Evolutionary conservation across 2,888 invertebrate species (phyloP), one percentile per base, ranked within the genome.

Genomic region (Eugnorisma glareosa): DNA sequence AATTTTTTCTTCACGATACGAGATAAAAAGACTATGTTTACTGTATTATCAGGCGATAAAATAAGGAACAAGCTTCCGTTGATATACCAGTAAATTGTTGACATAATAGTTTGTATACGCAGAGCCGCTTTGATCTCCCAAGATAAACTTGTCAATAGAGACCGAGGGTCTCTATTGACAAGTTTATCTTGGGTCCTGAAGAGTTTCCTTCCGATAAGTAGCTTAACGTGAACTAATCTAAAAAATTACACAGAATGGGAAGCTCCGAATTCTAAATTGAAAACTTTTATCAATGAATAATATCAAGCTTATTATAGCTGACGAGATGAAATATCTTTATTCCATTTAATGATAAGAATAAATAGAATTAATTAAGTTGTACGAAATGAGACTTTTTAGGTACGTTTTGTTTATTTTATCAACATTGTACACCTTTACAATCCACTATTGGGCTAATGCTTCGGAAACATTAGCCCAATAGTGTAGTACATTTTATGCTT

Each of bases 201-300:
- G 37, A 45, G 43, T 66, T 69, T 59, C 24, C 35, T 48, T 35
- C 8, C 13, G 59, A 77, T 82, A 67, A 67, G 69, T 24, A 43
- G 64, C 68, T 80, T 76, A 70, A 48, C 15, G 37, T n/a, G 1
- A 61, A 82, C 48, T 61, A 82, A 81, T 82, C 37, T 51, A 45
- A 69, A 64, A 75, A 45, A 66, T 28, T 7, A 69, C 21, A 61
- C 67, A 64, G 35, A 48, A 15, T 37, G 24, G 18, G 37, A 64
- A 43, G 61, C 40, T 2, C 24, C 28, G 43, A 61, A 64, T 43
- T 43, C 64, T 31, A 15, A 82, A 82, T 82, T 80, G 77, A 45
- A 80, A 76, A 81, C 31, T 81, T 82, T 82, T 81, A 48, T 82
- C 61, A 70, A 59, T 70, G 69, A 28, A 81, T 82, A 76, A 76